phyloP scores from a whole-genome alignment of 2,797 vertebrate species.

The Poeciliopsis presidionis region DNA sequence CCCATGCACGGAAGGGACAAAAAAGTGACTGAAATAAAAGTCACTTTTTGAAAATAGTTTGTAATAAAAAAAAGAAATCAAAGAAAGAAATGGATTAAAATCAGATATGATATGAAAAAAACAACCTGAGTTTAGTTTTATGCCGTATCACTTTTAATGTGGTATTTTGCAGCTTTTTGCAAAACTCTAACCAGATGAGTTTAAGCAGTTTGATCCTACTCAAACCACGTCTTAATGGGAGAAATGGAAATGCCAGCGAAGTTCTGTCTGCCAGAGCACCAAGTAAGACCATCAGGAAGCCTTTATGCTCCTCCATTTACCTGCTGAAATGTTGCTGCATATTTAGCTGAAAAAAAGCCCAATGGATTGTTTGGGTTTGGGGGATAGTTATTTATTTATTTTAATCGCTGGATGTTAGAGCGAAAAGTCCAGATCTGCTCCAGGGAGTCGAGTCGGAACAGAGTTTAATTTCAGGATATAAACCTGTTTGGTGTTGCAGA shows the following conservation, averaged over 20 bases:
- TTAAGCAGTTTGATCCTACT: constrained; percentile 37
- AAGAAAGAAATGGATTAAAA: no score
- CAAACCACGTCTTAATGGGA: constrained; percentile 35
- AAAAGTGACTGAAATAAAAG: no score
- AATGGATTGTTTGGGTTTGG: neutral
- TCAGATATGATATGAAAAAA: no score
- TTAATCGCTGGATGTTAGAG: neutral
- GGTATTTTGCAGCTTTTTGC: neutral
- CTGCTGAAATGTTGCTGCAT: neutral
- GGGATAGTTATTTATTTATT: neutral
- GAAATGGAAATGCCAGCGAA: constrained; percentile 69
- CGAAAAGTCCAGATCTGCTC: constrained; percentile 38
- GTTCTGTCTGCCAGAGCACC: constrained; percentile 51
- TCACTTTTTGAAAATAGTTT: no score
- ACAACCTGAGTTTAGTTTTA: neutral
- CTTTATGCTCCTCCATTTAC: constrained; percentile 8
- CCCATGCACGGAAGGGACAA: no score
- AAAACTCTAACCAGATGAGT: constrained; percentile 11
- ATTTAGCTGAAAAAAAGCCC: neutral
- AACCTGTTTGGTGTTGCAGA: constrained; percentile 35
- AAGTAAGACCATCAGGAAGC: constrained; percentile 22
- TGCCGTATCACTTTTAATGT: neutral
- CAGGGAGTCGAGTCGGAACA: constrained; percentile 46
- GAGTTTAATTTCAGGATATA: constrained; percentile 45
- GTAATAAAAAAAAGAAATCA: no score